A percentile compares a stretch with the other conserved stretches of the same genome.
Evolutionary conservation across 2,888 invertebrate genomes (phyloP).

Genomic region (Azorinus chamasolen): DNA sequence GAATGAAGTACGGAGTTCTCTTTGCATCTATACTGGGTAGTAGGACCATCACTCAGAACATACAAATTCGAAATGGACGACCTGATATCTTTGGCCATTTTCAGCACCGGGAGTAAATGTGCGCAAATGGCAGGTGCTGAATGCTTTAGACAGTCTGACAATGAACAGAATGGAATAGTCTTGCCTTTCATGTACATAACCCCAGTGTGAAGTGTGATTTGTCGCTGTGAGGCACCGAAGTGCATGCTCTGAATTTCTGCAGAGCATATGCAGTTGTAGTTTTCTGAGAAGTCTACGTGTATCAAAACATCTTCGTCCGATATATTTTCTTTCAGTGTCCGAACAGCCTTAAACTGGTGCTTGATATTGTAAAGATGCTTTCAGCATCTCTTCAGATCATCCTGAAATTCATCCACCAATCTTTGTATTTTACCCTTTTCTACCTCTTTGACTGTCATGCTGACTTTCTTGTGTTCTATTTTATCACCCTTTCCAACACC

Average conservation of each 20-base stretch:
- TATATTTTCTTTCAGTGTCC: constrained; percentile 62
- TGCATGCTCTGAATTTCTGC: constrained; percentile 27
- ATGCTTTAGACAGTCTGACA: constrained; percentile 18
- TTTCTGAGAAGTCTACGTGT: constrained; percentile 84
- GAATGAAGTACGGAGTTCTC: too few relatives aligned
- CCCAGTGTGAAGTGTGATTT: constrained; percentile 34
- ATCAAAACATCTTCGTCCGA: constrained; percentile 63
- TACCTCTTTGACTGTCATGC: constrained; percentile 30
- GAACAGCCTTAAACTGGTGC: constrained; percentile 50
- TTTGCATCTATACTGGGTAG: constrained; percentile 84
- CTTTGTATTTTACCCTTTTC: constrained; percentile 25
- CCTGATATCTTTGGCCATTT: background rate
- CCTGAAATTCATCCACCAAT: constrained; percentile 30
- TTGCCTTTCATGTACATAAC: background rate
- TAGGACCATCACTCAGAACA: constrained; percentile 83
- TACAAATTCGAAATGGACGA: constrained; percentile 13
- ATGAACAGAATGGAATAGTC: constrained; percentile 11
- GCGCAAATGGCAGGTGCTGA: constrained; percentile 6
- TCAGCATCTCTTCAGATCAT: constrained; percentile 31
- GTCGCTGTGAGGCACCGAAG: constrained; percentile 23
- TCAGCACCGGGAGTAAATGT: background rate
- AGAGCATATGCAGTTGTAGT: constrained; percentile 14
- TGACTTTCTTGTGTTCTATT: constrained; percentile 8
- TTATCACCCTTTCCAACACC: background rate
- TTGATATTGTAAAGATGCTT: constrained; percentile 58